Evolutionary conservation across 2,113 vertebrate genomes (phyloP).

Genomic region (Cyanocitta stelleri): DNA sequence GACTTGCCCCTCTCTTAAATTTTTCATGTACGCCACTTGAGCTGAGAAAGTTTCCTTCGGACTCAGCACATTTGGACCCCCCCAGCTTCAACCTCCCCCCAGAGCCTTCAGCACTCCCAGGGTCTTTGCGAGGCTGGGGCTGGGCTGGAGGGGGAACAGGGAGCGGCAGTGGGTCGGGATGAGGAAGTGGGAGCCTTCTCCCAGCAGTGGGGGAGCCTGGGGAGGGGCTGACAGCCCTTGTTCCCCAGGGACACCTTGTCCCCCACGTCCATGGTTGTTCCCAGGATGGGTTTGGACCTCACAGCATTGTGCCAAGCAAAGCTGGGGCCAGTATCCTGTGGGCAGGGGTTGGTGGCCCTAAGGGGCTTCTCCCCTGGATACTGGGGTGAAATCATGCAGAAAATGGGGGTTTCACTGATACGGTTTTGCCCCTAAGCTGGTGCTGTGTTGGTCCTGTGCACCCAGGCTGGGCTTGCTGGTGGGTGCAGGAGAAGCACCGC

Average conservation of each 20-base stretch:
- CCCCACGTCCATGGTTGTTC: rapidly evolving
- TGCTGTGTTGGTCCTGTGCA: rapidly evolving
- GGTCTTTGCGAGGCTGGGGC: not conserved
- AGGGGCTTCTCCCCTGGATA: not conserved
- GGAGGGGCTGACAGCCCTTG: not conserved
- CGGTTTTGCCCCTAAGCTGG: rapidly evolving
- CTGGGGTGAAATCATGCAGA: not conserved
- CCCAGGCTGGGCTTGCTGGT: not conserved
- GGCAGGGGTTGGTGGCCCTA: not conserved
- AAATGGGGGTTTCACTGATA: rapidly evolving
- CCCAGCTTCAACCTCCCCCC: not conserved
- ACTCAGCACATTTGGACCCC: slow-evolving; percentile 47
- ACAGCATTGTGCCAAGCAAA: rapidly evolving
- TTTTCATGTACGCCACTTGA: slow-evolving; percentile 41
- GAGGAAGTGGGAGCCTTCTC: not conserved
- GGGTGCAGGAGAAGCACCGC: rapidly evolving
- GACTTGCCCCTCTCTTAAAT: slow-evolving; percentile 41
- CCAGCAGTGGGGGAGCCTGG: not conserved
- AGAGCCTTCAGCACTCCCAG: not conserved
- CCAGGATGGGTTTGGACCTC: not conserved
- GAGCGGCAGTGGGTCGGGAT: rapidly evolving
- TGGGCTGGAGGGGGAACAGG: not conserved
- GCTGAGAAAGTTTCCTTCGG: slow-evolving; percentile 36
- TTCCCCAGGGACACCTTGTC: not conserved
- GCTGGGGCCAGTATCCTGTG: rapidly evolving